A percentile compares a stretch with the other conserved stretches of the same genome.
These are phyloP conservation scores for Tetragonula carbonaria DNA, from an alignment of 2,888 invertebrate genomes.

Conservation along the genomic window DNA sequence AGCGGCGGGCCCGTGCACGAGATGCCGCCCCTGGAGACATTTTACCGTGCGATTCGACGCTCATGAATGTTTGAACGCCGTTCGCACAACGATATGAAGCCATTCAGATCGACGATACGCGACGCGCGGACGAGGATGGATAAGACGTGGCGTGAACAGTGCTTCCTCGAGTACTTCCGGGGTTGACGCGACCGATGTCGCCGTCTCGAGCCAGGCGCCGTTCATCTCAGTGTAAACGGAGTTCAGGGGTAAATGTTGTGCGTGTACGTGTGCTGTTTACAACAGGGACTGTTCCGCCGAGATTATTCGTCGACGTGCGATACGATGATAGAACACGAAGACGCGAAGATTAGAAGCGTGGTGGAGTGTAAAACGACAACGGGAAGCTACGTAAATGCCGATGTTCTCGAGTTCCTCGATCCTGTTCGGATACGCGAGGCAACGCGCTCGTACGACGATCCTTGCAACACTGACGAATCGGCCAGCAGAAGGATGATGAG, in stretches of 20 bases:
- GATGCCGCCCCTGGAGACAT: conserved; percentile 70
- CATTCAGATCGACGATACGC: conserved; percentile 55
- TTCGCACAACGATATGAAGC: conserved; percentile 53
- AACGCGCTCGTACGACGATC: not conserved
- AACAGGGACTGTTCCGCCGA: conserved; percentile 38
- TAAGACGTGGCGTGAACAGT: conserved; percentile 42
- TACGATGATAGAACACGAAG: conserved; percentile 33
- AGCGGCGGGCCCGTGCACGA: conserved; percentile 8
- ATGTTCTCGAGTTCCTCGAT: not conserved
- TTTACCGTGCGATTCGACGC: conserved; percentile 59
- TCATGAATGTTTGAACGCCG: conserved; percentile 58
- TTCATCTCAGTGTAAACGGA: not conserved
- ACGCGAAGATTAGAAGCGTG: conserved; percentile 3
- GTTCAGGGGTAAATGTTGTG: conserved; percentile 47
- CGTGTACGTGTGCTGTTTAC: conserved; percentile 65
- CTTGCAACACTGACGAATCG: not conserved
- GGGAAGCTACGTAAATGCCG: not conserved
- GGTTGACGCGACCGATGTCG: conserved; percentile 27
- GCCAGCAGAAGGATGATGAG: not conserved
- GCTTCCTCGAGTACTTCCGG: conserved; percentile 18
- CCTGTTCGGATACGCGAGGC: not conserved
- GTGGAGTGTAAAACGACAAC: conserved; percentile 36
- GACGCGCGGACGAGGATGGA: conserved; percentile 16
- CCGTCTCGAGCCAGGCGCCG: conserved; percentile 5
- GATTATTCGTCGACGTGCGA: conserved; percentile 19